Percentiles rank a stretch among this genome's conserved stretches.
Evolutionary conservation across 1,140 invertebrate species (phyloP).

Genomic region (Physella acuta): DNA sequence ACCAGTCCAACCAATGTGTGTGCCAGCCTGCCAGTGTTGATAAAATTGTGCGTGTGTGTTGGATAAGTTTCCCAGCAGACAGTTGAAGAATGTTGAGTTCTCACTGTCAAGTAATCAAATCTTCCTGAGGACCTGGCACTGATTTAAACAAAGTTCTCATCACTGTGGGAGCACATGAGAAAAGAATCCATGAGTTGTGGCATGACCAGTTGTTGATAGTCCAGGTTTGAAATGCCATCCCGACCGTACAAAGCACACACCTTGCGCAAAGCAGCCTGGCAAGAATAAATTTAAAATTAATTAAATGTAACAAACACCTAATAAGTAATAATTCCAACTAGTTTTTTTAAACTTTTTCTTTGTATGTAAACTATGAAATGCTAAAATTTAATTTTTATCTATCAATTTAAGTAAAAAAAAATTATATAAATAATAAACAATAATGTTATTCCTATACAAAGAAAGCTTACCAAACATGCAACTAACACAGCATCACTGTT

Average conservation of each 20-base stretch:
- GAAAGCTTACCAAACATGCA: slow-evolving; percentile 70
- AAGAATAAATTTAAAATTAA: slow-evolving; percentile 32
- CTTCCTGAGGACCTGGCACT: too few species aligned
- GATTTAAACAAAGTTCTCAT: slow-evolving; percentile 67
- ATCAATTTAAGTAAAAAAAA: not conserved
- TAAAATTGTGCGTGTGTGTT: too few species aligned
- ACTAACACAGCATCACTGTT: slow-evolving; percentile 75
- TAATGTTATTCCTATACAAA: not conserved
- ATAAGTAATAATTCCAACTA: not conserved
- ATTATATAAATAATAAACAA: not conserved
- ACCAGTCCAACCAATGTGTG: too few species aligned
- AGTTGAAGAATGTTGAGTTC: too few species aligned
- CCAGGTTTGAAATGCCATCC: slow-evolving; percentile 63
- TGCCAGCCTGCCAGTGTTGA: too few species aligned
- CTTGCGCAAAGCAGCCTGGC: slow-evolving; percentile 72
- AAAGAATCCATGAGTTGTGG: slow-evolving; percentile 72
- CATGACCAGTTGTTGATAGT: slow-evolving; percentile 67
- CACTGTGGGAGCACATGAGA: slow-evolving; percentile 69
- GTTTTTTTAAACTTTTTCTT: not conserved
- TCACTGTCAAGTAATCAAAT: too few species aligned
- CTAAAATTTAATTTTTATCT: not conserved
- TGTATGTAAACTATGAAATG: too few species aligned
- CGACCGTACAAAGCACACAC: slow-evolving; percentile 66
- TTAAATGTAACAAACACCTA: slow-evolving; percentile 8
- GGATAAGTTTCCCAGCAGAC: too few species aligned